phyloP scores from a whole-genome alignment of 1,140 invertebrate genomes.

The Megalonaias nervosa region DNA sequence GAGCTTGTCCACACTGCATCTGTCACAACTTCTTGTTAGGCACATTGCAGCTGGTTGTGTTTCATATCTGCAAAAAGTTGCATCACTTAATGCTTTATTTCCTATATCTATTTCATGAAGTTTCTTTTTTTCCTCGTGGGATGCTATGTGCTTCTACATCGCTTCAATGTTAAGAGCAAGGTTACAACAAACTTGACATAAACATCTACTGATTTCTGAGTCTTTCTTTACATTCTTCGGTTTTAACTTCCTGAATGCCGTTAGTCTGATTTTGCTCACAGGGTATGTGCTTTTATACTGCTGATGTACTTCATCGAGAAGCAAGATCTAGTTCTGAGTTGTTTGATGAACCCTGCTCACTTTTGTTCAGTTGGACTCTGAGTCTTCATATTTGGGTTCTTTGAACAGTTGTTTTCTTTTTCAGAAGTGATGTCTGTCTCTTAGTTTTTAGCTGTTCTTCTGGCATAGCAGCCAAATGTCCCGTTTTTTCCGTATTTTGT shows the following conservation, averaged over 20 bases:
- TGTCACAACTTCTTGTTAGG: constrained; percentile 20
- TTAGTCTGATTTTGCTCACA: constrained; percentile 24
- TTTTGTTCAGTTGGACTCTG: constrained; percentile 9
- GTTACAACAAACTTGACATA: constrained; percentile 39
- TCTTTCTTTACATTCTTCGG: constrained; percentile 33
- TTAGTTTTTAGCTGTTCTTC: too few species aligned
- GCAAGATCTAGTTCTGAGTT: constrained; percentile 6
- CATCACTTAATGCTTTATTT: constrained; percentile 7
- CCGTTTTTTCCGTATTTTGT: too few species aligned
- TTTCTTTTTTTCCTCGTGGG: too few species aligned
- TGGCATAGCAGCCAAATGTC: too few species aligned
- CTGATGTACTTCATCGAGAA: constrained; percentile 21
- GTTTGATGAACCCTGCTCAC: background rate
- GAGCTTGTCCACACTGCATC: constrained; percentile 15
- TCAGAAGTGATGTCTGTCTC: too few species aligned
- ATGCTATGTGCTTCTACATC: constrained; percentile 6
- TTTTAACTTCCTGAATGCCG: constrained; percentile 32
- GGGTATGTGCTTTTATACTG: constrained; percentile 23
- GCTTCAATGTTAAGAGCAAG: constrained; percentile 34
- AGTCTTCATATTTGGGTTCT: constrained; percentile 9
- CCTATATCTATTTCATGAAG: constrained; percentile 7
- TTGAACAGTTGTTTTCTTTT: constrained; percentile 23
- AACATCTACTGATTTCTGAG: too few species aligned
- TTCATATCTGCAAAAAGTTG: constrained; percentile 22
- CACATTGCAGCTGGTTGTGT: constrained; percentile 14